Evolutionary conservation across 2,113 vertebrate species (phyloP).

Genomic region (Ameiurus melas): DNA sequence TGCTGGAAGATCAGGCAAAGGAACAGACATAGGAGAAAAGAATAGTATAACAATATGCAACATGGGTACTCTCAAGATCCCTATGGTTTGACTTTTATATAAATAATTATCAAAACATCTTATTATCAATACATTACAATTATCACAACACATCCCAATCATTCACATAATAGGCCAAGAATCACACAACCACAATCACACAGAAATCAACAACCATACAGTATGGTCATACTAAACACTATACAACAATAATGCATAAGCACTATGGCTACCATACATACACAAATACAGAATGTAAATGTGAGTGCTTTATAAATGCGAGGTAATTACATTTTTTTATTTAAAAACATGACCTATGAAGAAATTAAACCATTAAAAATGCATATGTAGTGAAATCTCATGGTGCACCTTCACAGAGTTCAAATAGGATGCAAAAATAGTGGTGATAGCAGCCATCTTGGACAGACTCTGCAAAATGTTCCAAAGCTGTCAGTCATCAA

Average conservation of each 20-base stretch:
- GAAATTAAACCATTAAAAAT: slow-evolving; percentile 66
- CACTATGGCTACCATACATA: slow-evolving; percentile 70
- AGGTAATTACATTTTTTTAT: slow-evolving; percentile 62
- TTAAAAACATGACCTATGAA: slow-evolving; percentile 69
- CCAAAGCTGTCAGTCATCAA: slow-evolving; percentile 53
- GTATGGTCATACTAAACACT: slow-evolving; percentile 63
- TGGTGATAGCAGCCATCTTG: slow-evolving; percentile 59
- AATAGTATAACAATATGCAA: slow-evolving; percentile 52
- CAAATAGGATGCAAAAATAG: slow-evolving; percentile 55
- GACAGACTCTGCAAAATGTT: slow-evolving; percentile 63
- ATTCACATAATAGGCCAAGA: slow-evolving; percentile 61
- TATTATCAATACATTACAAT: slow-evolving; percentile 28
- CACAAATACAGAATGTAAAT: slow-evolving; percentile 73
- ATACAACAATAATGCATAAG: slow-evolving; percentile 60
- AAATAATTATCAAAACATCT: slow-evolving; percentile 73
- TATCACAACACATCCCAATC: slow-evolving; percentile 60
- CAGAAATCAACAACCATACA: slow-evolving; percentile 51
- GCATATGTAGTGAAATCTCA: slow-evolving; percentile 49
- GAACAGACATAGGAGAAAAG: slow-evolving; percentile 6
- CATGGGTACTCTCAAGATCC: slow-evolving; percentile 55
- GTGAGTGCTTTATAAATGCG: slow-evolving; percentile 63
- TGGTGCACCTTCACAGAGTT: slow-evolving; percentile 41
- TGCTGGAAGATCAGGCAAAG: slow-evolving; percentile 28
- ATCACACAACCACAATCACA: slow-evolving; percentile 52
- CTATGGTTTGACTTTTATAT: slow-evolving; percentile 65